Evolutionary conservation across 2,113 vertebrate genomes (phyloP).

Genomic region (Platycercus adscitus): DNA sequence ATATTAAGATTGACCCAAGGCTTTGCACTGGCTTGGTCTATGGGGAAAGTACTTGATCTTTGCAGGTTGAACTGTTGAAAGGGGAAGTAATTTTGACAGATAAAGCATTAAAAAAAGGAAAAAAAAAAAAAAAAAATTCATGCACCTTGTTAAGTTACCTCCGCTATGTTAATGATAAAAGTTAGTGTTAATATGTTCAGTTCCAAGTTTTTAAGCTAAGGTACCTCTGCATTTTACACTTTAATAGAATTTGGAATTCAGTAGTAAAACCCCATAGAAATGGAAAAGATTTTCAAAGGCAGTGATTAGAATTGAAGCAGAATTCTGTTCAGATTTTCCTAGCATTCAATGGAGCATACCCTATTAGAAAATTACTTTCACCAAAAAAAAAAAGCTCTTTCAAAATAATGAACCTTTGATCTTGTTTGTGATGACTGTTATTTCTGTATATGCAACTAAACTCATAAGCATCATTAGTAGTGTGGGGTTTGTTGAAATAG

Average conservation of each 20-base stretch:
- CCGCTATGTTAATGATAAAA: neutral
- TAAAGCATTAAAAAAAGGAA: neutral
- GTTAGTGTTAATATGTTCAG: neutral
- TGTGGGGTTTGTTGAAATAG: fast-evolving
- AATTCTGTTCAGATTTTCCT: neutral
- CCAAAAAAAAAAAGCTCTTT: neutral
- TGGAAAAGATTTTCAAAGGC: neutral
- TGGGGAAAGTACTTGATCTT: neutral
- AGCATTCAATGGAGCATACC: no score
- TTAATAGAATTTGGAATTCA: neutral
- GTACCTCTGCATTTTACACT: neutral
- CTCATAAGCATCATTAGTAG: fast-evolving
- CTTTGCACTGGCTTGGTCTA: neutral
- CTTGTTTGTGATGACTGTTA: neutral
- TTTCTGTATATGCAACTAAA: fast-evolving
- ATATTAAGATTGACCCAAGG: neutral
- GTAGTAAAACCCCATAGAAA: neutral
- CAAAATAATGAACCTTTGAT: neutral
- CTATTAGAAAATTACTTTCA: neutral
- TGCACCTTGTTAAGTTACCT: neutral
- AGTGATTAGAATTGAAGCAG: neutral
- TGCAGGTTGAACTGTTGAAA: neutral
- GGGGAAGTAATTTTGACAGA: neutral
- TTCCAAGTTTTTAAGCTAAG: neutral
- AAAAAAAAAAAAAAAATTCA: neutral